A percentile compares a stretch with the other conserved stretches of the same genome.
Evolutionary conservation across 2,888 invertebrate genomes (phyloP).

Genomic region (Acronicta alni): DNA sequence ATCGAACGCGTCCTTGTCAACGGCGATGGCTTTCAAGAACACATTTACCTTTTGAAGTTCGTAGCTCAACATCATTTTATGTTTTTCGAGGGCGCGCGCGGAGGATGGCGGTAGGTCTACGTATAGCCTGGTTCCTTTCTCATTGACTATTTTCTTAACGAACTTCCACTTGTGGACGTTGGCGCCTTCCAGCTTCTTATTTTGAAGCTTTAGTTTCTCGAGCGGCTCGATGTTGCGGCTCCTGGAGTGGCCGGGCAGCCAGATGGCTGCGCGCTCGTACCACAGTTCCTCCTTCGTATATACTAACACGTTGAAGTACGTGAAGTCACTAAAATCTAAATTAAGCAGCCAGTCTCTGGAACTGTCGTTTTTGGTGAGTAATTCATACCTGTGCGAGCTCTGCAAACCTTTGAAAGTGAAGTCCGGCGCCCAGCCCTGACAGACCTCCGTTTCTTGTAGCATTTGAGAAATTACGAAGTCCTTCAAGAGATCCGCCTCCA

Average conservation of each 20-base stretch:
- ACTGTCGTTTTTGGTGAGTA: conserved; percentile 69
- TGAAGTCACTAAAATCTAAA: conserved; percentile 74
- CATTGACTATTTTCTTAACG: conserved; percentile 76
- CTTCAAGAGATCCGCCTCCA: conserved; percentile 71
- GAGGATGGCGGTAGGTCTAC: conserved; percentile 83
- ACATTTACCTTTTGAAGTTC: conserved; percentile 83
- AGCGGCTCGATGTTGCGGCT: conserved; percentile 73
- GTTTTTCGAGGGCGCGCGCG: conserved; percentile 74
- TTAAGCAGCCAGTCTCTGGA: conserved; percentile 77
- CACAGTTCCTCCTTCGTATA: conserved; percentile 81
- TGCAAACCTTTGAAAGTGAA: conserved; percentile 77
- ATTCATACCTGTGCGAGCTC: conserved; percentile 72
- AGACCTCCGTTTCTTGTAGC: conserved; percentile 63
- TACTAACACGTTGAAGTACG: conserved; percentile 73
- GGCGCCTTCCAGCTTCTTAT: conserved; percentile 69
- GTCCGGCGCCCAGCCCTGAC: conserved; percentile 74
- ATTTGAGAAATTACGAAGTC: conserved; percentile 74
- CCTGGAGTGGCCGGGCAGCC: conserved; percentile 81
- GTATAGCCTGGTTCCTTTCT: conserved; percentile 79
- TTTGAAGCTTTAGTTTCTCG: conserved; percentile 78
- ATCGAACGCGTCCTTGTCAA: conserved; percentile 81
- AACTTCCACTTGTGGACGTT: conserved; percentile 81
- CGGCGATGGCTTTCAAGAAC: conserved; percentile 77
- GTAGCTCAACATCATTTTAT: conserved; percentile 80
- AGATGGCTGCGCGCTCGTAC: conserved; percentile 83